phyloP scores from a whole-genome alignment of 2,113 vertebrate species.

The Peromyscus leucopus region DNA sequence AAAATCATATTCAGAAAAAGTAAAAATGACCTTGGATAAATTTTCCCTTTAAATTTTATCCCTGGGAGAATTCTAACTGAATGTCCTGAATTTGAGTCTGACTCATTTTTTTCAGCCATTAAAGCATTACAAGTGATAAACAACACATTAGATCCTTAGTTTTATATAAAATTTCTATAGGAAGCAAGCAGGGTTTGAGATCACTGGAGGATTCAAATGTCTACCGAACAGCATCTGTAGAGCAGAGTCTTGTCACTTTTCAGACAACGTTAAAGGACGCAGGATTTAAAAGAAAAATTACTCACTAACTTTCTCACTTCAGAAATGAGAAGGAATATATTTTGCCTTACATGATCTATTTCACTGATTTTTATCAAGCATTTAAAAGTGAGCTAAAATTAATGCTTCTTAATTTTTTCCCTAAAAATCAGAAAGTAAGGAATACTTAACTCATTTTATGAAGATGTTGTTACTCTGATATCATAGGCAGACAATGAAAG shows the following conservation, averaged over 20 bases:
- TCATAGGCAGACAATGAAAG: not conserved
- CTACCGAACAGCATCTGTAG: not conserved
- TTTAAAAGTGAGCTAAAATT: not conserved
- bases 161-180: conserved; percentile 41
- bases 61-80: not conserved
- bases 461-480: not conserved
- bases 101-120: conserved; percentile 54
- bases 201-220: not conserved
- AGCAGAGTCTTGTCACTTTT: not conserved
- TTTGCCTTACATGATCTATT: not conserved
- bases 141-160: not conserved
- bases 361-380: not conserved
- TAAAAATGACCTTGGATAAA: conserved; percentile 7
- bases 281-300: not conserved
- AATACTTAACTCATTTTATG: not conserved
- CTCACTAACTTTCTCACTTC: not conserved
- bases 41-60: conserved; percentile 29
- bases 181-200: not conserved
- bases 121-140: conserved; percentile 9
- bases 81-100: conserved; percentile 17
- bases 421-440: not conserved
- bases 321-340: not conserved
- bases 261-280: not conserved
- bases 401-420: not conserved
- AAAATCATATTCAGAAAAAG: conserved; percentile 17